Percentiles rank a stretch among this genome's conserved stretches.
These are phyloP conservation scores for Enteromius viviparus DNA, from an alignment of 2,797 vertebrate genomes.

Conservation along the genomic window DNA sequence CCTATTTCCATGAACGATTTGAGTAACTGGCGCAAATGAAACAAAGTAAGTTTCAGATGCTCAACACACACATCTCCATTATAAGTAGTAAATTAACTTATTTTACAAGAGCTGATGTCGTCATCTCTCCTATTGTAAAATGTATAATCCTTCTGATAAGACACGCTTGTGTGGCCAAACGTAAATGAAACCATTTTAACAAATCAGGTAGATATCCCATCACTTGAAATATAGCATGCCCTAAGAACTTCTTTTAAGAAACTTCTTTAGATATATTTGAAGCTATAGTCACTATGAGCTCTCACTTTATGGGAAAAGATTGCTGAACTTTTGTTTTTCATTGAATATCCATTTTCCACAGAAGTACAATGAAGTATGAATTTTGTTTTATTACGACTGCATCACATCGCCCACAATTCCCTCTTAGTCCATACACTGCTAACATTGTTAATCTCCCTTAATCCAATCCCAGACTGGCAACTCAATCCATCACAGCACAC, in stretches of 20 bases:
- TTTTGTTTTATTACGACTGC: background rate
- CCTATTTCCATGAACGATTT: no score
- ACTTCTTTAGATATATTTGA: background rate
- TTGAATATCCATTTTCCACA: background rate
- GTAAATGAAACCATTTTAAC: background rate
- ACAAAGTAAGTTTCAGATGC: background rate
- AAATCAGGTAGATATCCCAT: background rate
- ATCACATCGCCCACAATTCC: slow-evolving; percentile 11
- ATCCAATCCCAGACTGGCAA: slow-evolving; percentile 37
- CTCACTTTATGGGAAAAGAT: background rate
- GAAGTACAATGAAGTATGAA: background rate
- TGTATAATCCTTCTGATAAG: background rate
- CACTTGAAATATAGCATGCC: background rate
- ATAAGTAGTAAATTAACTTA: background rate
- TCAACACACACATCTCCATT: background rate
- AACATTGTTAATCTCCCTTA: slow-evolving; percentile 26
- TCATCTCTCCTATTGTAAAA: background rate
- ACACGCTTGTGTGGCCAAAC: background rate
- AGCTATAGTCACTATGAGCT: background rate
- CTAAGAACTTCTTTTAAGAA: background rate
- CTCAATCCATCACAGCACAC: slow-evolving; percentile 35
- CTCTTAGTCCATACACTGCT: slow-evolving; percentile 18
- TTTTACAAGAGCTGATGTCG: background rate
- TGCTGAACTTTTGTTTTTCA: slow-evolving; percentile 7
- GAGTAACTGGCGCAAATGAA: no score